A percentile compares a stretch with the other conserved stretches of the same genome.
phyloP scores from a whole-genome alignment of 1,140 invertebrate genomes.

The Drosophila persimilis region DNA sequence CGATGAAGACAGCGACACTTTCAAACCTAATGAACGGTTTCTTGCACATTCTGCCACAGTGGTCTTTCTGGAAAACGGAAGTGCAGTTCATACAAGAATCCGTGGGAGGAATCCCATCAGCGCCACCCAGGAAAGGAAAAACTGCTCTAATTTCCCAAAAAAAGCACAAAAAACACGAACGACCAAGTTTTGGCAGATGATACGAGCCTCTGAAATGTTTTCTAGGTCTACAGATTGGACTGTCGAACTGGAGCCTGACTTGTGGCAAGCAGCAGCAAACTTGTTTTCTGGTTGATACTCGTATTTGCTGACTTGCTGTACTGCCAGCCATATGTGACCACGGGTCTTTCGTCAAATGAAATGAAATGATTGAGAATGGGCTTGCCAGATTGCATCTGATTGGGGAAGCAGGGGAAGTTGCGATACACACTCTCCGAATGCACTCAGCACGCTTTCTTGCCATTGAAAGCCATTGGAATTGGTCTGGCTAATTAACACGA shows the following conservation, averaged over 20 bases:
- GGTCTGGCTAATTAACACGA: conserved; percentile 48
- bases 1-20: conserved; percentile 16
- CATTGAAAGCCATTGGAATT: conserved; percentile 45
- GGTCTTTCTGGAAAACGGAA: background rate
- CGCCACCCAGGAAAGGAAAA: background rate
- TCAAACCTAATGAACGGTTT: conserved; percentile 22
- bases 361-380: background rate
- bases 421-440: background rate
- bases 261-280: conserved; percentile 20
- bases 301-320: conserved; percentile 11
- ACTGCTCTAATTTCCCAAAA: background rate
- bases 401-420: background rate
- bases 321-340: conserved; percentile 24
- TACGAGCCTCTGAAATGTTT: background rate
- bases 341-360: conserved; percentile 19
- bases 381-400: conserved; percentile 1
- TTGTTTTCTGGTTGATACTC: conserved; percentile 13
- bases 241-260: conserved; percentile 28
- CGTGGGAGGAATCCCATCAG: conserved; percentile 1
- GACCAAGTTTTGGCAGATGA: no score
- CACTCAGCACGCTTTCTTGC: conserved; percentile 42
- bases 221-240: conserved; percentile 1
- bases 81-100: background rate
- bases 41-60: background rate
- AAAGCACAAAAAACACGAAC: background rate